Base-by-base conservation (phyloP, 2,797 vertebrate species). In the Anguilla pacifica region DNA sequence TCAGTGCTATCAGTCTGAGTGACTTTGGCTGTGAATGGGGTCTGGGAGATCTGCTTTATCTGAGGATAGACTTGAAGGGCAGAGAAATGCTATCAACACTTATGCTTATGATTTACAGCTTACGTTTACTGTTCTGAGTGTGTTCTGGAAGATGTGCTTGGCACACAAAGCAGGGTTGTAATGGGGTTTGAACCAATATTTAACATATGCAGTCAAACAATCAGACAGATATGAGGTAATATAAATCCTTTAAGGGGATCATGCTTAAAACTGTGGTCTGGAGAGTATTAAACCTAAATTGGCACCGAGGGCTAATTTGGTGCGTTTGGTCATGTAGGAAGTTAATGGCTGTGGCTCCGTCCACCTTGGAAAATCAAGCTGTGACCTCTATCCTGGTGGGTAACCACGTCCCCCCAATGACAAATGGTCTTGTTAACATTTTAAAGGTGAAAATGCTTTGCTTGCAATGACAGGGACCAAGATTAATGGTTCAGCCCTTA, bases 311-410 rank as follows among this genome's bases (percentile, higher is more conserved):
- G 53, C 55, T 49, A 51, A 35, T 86, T 64, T 72, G 43, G 84
- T 49, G 83, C 77, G 35, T 57, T 53, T 5, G 1, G 19, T 31
- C 0, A 15, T 59, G 79, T 83, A n/a, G n/a, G 55, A 87, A 57
- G 53, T 25, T 88, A 64, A n/a, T 90, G 70, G 84, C 90, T 87
- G 92, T 93, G 89, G 86, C 79, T 83, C 84, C 2, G 77, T 83
- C 39, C 46, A 35, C 31, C 19, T 51, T 74, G 51, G 70, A 84
- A 88, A 89, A 82, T 79, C 51, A 51, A 85, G 88, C 86, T 0
- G 25, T 22, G 87, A 86, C 84, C 87, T 89, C 85, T 79, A 57
- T 70, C 61, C 46, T 31, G 22, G 83, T 6, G 25, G 84, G 57
- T 35, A 43, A 59, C 15, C n/a, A 46, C 84, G 13, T 17, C 6